Conservation (phyloP, 1,140 invertebrate species). For the Drosophila lowei region DNA sequence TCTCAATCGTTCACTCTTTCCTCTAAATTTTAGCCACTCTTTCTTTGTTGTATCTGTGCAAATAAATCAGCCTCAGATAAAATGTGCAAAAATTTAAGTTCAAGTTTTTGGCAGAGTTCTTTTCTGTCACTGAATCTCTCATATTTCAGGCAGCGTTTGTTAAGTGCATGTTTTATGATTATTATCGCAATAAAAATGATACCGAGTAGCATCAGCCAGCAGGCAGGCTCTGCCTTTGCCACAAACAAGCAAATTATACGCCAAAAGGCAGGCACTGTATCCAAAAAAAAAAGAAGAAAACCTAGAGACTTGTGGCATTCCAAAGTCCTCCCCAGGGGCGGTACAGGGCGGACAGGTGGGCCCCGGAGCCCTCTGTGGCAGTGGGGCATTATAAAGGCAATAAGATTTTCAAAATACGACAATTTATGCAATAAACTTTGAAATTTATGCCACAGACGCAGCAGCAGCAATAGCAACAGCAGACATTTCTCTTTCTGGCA, state of each 20-base stretch:
- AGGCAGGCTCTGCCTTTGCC: conserved; percentile 41
- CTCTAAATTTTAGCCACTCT: background rate
- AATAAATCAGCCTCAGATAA: conserved; percentile 72
- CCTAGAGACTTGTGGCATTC: conserved; percentile 13
- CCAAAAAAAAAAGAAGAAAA: conserved; percentile 13
- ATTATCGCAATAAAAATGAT: conserved; percentile 78
- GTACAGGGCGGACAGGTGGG: conserved; percentile 45
- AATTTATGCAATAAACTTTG: conserved; percentile 82
- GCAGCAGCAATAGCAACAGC: conserved; percentile 17
- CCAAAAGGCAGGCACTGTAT: conserved; percentile 23
- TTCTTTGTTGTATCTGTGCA: background rate
- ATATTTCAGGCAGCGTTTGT: conserved; percentile 79
- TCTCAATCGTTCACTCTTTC: conserved; percentile 16
- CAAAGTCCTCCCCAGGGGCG: background rate
- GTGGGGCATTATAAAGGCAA: conserved; percentile 77
- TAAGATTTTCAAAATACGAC: conserved; percentile 82
- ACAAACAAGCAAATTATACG: conserved; percentile 76
- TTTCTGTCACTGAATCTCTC: conserved; percentile 34
- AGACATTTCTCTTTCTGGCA: conserved; percentile 27
- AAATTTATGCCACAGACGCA: conserved; percentile 71
- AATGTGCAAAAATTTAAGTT: conserved; percentile 78
- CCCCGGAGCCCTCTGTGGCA: conserved; percentile 28
- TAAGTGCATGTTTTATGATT: conserved; percentile 82
- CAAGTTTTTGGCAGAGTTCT: conserved; percentile 10
- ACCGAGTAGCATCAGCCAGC: conserved; percentile 34